Base-by-base conservation (phyloP, 64 coral and sea anemone species). In the Actinia equina region DNA sequence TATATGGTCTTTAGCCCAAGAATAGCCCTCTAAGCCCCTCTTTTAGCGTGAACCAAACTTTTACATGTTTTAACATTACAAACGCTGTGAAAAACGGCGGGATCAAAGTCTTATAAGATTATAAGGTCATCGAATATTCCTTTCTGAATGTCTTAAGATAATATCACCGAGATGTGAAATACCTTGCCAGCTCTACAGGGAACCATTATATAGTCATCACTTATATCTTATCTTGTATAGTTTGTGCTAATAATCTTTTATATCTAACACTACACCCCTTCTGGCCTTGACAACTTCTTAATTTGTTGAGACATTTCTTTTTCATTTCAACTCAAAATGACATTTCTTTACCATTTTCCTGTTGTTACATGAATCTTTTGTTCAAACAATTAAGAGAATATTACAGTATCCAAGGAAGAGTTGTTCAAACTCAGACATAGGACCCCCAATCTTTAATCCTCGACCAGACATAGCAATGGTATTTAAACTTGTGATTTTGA, bases 331-430 rank as follows among this genome's bases (percentile, higher is more conserved):
- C 44, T n/a, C 43, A 7, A 1, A 4, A 81, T 46, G 78, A 81
- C 78, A 81, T 46, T 81, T 81, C 49, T 81, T n/a, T n/a, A 7
- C 78, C 19, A 23, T n/a, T 81, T 81, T 81, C 17, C 7, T 81
- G 78, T 51, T 81, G 5, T 81, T 81, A 20, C 78, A 23, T 52
- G 78, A 81, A 52, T 23, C 49, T 17, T 81, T 81, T 81, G 78
- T 81, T 51, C 5, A 25, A 81, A 81, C 78, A 81, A 81, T 81
- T 81, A 22, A 81, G 49, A 81, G 78, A 81, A 81, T 81, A 37
- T 51, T 17, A 17, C 45, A 44, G 78, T 81, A 52, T 44, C 78
- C 22, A 81, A 52, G 78, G 78, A 81, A 81, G 78, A 22, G n/a
- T 44, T 81, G 20, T 52, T 81, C 52, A 74, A 69, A 74, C 69